These are phyloP conservation scores for Ormyrus thymus DNA, from an alignment of 2,888 invertebrate genomes.

Conservation along the genomic window DNA sequence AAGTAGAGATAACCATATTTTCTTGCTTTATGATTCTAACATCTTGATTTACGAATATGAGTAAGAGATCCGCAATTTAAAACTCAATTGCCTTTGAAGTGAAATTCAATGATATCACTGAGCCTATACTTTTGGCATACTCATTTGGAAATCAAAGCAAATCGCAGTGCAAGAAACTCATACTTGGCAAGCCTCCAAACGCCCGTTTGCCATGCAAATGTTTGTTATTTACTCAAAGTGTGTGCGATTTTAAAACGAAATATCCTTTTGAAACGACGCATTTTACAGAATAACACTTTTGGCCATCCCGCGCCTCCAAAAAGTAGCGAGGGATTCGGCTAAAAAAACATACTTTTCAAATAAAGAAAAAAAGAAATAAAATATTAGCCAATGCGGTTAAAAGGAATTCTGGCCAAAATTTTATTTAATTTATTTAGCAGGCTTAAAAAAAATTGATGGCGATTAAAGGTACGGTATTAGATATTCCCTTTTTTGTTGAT, in stretches of 20 bases:
- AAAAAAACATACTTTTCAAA: neutral
- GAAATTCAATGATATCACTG: neutral
- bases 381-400: too few species aligned
- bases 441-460: too few species aligned
- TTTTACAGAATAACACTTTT: neutral
- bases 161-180: slow-evolving; percentile 27
- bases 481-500: too few species aligned
- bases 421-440: too few species aligned
- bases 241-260: neutral
- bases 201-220: neutral
- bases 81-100: neutral
- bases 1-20: too few species aligned
- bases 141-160: slow-evolving; percentile 23
- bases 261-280: neutral
- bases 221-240: slow-evolving; percentile 25
- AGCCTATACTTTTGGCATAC: neutral
- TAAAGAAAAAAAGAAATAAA: slow-evolving; percentile 2
- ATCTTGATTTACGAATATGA: neutral
- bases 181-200: slow-evolving; percentile 25
- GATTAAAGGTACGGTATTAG: too few species aligned
- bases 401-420: too few species aligned
- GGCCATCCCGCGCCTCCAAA: neutral
- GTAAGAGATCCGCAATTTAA: neutral
- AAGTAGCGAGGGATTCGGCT: neutral
- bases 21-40: too few species aligned